These are phyloP conservation scores for Lysandra coridon DNA, from an alignment of 2,888 invertebrate genomes.

Conservation along the genomic window DNA sequence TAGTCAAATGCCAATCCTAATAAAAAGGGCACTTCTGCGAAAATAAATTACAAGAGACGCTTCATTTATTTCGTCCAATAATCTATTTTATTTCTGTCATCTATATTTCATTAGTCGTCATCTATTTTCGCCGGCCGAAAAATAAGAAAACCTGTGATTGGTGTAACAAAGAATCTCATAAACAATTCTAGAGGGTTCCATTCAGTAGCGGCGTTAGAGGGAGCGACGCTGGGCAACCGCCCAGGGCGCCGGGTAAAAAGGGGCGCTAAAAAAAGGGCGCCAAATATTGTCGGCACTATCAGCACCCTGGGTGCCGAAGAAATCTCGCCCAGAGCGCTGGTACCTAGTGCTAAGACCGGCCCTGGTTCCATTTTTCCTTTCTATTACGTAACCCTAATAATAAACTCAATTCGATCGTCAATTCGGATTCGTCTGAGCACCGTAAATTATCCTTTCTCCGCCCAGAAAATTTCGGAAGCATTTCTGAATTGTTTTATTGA, in stretches of 20 bases:
- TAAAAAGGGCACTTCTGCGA: slow-evolving; percentile 12
- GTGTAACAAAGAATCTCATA: slow-evolving; percentile 12
- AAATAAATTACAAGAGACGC: slow-evolving; percentile 7
- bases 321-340: too few relatives aligned
- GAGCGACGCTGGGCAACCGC: too few relatives aligned
- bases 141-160: neutral
- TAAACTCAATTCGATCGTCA: slow-evolving; percentile 7
- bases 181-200: slow-evolving; percentile 19
- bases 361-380: neutral
- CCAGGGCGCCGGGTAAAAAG: too few relatives aligned
- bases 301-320: too few relatives aligned
- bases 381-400: slow-evolving; percentile 14
- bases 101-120: slow-evolving; percentile 11
- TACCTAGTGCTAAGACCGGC: too few relatives aligned
- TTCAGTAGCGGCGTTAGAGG: neutral
- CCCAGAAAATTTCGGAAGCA: neutral
- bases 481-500: neutral
- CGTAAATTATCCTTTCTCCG: neutral
- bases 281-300: too few relatives aligned
- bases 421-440: slow-evolving; percentile 19
- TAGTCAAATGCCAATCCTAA: neutral
- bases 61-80: slow-evolving; percentile 14
- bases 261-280: too few relatives aligned
- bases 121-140: slow-evolving; percentile 10
- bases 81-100: slow-evolving; percentile 16